Evolutionary conservation across 2,797 vertebrate species (phyloP).

Genomic region (Danio choprae): DNA sequence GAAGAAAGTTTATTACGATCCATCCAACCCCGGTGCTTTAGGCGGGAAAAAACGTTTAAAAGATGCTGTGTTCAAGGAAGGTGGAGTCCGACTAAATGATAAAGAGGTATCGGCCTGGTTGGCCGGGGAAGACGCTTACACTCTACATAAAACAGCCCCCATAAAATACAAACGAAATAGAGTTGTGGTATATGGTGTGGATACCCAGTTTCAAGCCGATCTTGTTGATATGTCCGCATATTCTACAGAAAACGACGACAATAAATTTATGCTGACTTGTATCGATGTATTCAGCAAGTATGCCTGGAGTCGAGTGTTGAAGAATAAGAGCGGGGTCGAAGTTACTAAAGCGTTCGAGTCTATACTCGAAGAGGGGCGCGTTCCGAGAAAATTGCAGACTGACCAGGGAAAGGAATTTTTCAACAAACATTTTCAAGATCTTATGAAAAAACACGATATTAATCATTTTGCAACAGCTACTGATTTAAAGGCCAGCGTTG

Average conservation of each 20-base stretch:
- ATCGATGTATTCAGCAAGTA: slow-evolving; percentile 43
- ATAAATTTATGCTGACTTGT: slow-evolving; percentile 9
- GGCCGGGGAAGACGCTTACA: background rate
- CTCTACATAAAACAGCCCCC: background rate
- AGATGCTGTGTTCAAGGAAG: background rate
- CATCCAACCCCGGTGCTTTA: slow-evolving; percentile 10
- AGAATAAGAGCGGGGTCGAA: background rate
- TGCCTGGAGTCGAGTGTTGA: background rate
- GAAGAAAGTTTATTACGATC: slow-evolving; percentile 18
- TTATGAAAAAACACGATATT: slow-evolving; percentile 1
- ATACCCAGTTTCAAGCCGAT: background rate
- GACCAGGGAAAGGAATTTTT: background rate
- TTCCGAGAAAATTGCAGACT: background rate
- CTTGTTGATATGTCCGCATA: slow-evolving; percentile 12
- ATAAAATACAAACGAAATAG: background rate
- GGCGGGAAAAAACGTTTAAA: slow-evolving; percentile 18
- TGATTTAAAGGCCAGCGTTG: no score
- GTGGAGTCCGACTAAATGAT: background rate
- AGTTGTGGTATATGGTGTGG: background rate
- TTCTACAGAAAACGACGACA: slow-evolving; percentile 16
- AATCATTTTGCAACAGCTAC: no score
- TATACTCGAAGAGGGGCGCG: background rate
- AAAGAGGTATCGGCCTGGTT: background rate
- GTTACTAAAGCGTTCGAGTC: background rate
- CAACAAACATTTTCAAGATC: background rate